Evolutionary conservation across 2,797 vertebrate species (phyloP).

Genomic region (Macropodus opercularis): DNA sequence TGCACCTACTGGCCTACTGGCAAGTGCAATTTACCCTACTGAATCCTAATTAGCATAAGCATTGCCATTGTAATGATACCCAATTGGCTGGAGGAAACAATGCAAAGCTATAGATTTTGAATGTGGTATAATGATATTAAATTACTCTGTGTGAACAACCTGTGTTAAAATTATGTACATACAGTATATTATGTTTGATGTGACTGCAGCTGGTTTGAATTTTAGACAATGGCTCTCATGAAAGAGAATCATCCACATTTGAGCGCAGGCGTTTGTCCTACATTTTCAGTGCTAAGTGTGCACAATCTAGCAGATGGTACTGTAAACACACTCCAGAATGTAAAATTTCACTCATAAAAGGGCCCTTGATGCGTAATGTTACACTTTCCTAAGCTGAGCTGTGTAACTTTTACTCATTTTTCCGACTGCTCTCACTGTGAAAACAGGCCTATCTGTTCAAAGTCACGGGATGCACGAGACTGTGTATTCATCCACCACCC

Average conservation of each 20-base stretch:
- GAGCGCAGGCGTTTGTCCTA: slow-evolving; percentile 43
- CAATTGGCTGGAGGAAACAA: slow-evolving; percentile 6
- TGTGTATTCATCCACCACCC: slow-evolving; percentile 45
- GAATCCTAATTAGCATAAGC: too few relatives aligned
- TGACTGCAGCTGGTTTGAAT: slow-evolving; percentile 39
- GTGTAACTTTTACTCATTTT: slow-evolving; percentile 22
- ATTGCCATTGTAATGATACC: too few relatives aligned
- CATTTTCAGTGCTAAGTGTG: slow-evolving; percentile 41
- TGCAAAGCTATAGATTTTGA: slow-evolving; percentile 14
- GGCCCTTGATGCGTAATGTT: slow-evolving; percentile 38
- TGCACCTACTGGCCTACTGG: too few relatives aligned
- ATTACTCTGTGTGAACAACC: slow-evolving; percentile 35
- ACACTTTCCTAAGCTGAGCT: slow-evolving; percentile 32
- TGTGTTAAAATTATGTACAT: background rate
- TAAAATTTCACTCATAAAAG: slow-evolving; percentile 29
- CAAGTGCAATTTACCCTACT: too few relatives aligned
- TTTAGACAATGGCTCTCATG: slow-evolving; percentile 27
- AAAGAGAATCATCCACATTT: slow-evolving; percentile 44
- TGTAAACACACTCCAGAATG: slow-evolving; percentile 50
- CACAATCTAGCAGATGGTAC: slow-evolving; percentile 53
- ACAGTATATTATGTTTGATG: slow-evolving; percentile 19
- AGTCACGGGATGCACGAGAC: slow-evolving; percentile 42
- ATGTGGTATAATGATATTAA: slow-evolving; percentile 18
- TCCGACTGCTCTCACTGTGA: slow-evolving; percentile 39
- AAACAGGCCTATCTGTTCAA: slow-evolving; percentile 46